These are phyloP conservation scores for Heliangelus exortis DNA, from an alignment of 2,797 vertebrate genomes.

Conservation along the genomic window DNA sequence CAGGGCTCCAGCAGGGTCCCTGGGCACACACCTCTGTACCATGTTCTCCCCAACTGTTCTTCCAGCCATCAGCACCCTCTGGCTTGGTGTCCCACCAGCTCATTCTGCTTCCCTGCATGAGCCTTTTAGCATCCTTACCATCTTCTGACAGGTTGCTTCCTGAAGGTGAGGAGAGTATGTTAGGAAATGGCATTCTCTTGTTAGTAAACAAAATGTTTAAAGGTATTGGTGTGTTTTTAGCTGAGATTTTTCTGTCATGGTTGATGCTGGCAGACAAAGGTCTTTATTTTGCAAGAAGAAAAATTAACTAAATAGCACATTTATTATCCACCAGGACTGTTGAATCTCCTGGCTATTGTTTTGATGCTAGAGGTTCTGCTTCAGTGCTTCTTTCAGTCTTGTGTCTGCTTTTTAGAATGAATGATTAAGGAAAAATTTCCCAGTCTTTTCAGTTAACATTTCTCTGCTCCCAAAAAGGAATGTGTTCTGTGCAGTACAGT, in stretches of 20 bases:
- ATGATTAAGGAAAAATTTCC: conserved; percentile 42
- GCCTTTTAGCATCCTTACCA: not conserved
- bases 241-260: not conserved
- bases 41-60: fast-evolving
- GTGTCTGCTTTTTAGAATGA: conserved; percentile 39
- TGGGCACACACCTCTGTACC: fast-evolving
- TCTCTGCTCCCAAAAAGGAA: not conserved
- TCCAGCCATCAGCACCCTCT: not conserved
- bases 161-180: not conserved
- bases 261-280: not conserved
- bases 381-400: not conserved
- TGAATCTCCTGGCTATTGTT: conserved; percentile 8
- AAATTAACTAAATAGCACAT: not conserved
- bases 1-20: not conserved
- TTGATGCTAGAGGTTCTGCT: not conserved
- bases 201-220: not conserved
- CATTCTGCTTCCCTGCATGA: not conserved
- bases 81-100: not conserved
- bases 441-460: conserved; percentile 20
- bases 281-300: conserved; percentile 41
- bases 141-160: not conserved
- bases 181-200: not conserved
- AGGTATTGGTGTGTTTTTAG: not conserved
- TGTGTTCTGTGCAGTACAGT: conserved; percentile 41
- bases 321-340: not conserved